Evolutionary conservation across 2,797 vertebrate species (phyloP).

Genomic region (Chaunax sp.): DNA sequence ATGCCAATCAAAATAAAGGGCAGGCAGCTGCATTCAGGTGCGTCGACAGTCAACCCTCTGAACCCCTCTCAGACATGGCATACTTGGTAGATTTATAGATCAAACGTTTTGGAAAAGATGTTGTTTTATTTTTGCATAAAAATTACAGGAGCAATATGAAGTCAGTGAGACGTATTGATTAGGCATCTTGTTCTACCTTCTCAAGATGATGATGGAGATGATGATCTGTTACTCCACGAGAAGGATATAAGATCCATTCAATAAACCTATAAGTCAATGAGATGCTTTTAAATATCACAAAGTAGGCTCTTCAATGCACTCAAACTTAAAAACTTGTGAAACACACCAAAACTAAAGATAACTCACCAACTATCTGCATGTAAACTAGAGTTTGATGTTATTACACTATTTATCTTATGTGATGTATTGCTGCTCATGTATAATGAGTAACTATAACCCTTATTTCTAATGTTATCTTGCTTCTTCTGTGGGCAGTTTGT

Average conservation of each 20-base stretch:
- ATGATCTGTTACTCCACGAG: too few relatives aligned
- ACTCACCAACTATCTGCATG: background rate
- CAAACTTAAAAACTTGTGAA: background rate
- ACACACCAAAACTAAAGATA: background rate
- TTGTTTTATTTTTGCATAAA: background rate
- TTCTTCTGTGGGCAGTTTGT: slow-evolving; percentile 37
- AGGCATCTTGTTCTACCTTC: background rate
- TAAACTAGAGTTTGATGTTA: background rate
- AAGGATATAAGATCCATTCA: background rate
- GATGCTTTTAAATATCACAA: background rate
- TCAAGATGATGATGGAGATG: background rate
- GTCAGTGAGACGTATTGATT: background rate
- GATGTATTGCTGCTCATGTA: too few relatives aligned
- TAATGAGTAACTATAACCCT: background rate
- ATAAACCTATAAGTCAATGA: background rate
- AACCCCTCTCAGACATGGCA: too few relatives aligned
- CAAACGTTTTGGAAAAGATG: background rate
- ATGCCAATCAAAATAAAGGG: too few relatives aligned
- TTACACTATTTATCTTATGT: background rate
- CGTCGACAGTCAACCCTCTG: too few relatives aligned
- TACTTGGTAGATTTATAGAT: too few relatives aligned
- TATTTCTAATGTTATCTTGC: background rate
- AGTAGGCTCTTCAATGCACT: background rate
- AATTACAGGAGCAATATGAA: background rate
- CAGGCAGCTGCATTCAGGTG: too few relatives aligned